Evolutionary conservation across 2,113 vertebrate species (phyloP).

Genomic region (Agapornis roseicollis): DNA sequence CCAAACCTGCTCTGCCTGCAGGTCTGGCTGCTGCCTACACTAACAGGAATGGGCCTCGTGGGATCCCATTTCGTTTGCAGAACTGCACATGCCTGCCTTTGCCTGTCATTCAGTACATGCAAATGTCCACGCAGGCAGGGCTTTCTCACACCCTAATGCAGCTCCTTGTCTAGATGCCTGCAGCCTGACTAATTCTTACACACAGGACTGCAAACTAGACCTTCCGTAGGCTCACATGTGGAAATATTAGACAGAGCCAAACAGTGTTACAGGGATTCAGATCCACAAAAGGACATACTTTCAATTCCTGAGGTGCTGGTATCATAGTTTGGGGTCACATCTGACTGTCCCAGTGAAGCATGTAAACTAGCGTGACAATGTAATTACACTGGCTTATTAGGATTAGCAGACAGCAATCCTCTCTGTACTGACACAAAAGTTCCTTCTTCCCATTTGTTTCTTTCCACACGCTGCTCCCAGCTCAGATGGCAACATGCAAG

Average conservation of each 20-base stretch:
- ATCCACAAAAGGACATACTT: not conserved
- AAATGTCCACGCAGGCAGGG: not conserved
- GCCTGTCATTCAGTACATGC: not conserved
- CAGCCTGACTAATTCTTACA: not conserved
- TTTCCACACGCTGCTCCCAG: not conserved
- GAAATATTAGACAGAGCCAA: not conserved
- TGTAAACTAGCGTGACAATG: not conserved
- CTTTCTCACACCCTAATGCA: not conserved
- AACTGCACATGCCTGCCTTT: not conserved
- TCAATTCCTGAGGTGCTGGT: not conserved
- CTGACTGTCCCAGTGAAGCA: not conserved
- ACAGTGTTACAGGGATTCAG: not conserved
- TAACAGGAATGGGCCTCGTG: not conserved
- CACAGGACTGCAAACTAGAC: not conserved
- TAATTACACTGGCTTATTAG: not conserved
- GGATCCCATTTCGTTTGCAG: not conserved
- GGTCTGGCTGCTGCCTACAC: not conserved
- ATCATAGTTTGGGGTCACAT: not conserved
- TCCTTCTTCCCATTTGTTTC: not conserved
- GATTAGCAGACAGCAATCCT: not conserved
- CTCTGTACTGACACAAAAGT: not conserved
- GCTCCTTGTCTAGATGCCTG: not conserved
- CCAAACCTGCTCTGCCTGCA: not conserved
- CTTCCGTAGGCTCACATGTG: not conserved
- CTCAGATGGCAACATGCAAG: accelerated